phyloP scores from a whole-genome alignment of 2,797 vertebrate species.

The Poecile montanus region DNA sequence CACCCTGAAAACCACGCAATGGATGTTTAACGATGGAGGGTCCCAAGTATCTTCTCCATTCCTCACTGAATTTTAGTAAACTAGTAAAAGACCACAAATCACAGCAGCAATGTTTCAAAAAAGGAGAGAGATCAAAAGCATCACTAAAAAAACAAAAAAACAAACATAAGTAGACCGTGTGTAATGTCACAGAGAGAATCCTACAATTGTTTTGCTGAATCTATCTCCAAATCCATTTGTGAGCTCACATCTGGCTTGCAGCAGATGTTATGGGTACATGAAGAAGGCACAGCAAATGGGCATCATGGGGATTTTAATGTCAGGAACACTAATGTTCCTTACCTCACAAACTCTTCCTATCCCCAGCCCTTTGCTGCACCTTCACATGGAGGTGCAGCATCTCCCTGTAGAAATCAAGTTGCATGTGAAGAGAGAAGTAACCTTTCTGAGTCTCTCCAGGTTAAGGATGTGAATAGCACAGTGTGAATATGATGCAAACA shows the following conservation, averaged over 20 bases:
- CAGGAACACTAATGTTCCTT: background rate
- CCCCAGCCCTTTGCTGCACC: background rate
- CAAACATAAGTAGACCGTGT: background rate
- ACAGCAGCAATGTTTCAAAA: background rate
- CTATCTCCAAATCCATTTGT: background rate
- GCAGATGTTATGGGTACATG: background rate
- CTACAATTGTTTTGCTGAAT: background rate
- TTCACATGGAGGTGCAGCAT: background rate
- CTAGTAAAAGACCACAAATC: background rate
- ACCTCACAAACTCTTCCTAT: background rate
- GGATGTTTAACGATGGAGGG: background rate
- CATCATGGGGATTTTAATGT: background rate
- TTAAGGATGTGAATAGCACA: background rate
- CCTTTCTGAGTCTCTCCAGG: background rate
- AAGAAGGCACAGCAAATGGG: background rate
- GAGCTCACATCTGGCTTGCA: background rate
- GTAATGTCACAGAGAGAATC: background rate
- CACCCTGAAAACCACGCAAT: background rate
- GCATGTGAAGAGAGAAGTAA: background rate
- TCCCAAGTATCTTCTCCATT: background rate
- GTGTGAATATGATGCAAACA: background rate
- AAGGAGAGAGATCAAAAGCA: background rate
- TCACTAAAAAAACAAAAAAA: background rate
- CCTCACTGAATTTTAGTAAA: background rate
- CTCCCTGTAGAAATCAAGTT: background rate